phyloP scores from a whole-genome alignment of 2,888 invertebrate genomes.

The Lasioglossum figueresi region DNA sequence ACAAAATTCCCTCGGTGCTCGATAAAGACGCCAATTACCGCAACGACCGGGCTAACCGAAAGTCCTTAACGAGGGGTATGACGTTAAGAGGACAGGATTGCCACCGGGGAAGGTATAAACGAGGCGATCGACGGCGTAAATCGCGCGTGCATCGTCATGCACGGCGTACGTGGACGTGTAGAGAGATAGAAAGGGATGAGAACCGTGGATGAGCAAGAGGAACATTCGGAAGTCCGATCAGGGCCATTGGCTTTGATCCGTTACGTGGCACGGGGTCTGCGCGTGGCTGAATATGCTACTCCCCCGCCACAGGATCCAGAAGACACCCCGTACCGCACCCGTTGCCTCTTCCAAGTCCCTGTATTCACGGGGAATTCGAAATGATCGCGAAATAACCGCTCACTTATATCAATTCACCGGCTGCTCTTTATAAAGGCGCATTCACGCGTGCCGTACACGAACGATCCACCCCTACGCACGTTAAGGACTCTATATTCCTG shows the following conservation, averaged over 20 bases:
- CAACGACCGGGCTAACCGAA: constrained; percentile 19
- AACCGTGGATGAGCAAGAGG: constrained; percentile 41
- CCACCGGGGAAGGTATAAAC: constrained; percentile 52
- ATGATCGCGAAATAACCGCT: constrained; percentile 84
- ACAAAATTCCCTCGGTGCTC: constrained; percentile 14
- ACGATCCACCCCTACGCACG: constrained; percentile 66
- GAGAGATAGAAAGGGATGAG: constrained; percentile 38
- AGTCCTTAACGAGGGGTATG: constrained; percentile 41
- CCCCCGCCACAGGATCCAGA: constrained; percentile 40
- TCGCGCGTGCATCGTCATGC: constrained; percentile 32
- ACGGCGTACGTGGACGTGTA: constrained; percentile 27
- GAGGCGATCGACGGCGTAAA: constrained; percentile 54
- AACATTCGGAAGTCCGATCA: constrained; percentile 76
- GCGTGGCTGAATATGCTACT: constrained; percentile 69
- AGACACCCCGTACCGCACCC: constrained; percentile 39
- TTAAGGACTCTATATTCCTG: constrained; percentile 65
- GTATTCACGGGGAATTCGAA: constrained; percentile 79
- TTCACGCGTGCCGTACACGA: constrained; percentile 81
- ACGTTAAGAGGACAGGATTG: constrained; percentile 48
- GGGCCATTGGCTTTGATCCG: constrained; percentile 75
- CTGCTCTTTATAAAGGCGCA: constrained; percentile 81
- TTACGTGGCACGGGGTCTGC: constrained; percentile 65
- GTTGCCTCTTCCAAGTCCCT: constrained; percentile 44
- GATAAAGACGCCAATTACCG: constrained; percentile 33
- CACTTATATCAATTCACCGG: constrained; percentile 83